phyloP scores from a whole-genome alignment of 2,888 invertebrate genomes.

The Aplocera efformata region DNA sequence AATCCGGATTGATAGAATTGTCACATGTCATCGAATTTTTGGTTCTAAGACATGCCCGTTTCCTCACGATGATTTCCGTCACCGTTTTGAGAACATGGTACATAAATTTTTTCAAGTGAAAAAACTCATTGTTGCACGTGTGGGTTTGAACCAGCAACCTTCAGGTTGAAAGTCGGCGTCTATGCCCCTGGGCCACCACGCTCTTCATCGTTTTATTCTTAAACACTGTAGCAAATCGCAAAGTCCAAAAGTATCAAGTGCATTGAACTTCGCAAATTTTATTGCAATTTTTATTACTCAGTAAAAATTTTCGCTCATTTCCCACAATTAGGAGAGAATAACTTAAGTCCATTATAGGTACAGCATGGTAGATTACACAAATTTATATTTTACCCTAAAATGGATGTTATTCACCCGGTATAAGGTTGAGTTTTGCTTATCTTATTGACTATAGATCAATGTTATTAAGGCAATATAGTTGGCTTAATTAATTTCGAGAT shows the following conservation, averaged over 20 bases:
- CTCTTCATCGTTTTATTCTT: no score
- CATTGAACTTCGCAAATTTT: slow-evolving; percentile 60
- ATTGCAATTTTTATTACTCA: slow-evolving; percentile 62
- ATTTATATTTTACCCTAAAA: slow-evolving; percentile 4
- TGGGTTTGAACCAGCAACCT: no score
- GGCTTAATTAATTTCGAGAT: slow-evolving; percentile 53
- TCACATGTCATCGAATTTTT: no score
- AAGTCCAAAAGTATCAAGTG: slow-evolving; percentile 51
- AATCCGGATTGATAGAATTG: no score
- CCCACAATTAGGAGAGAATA: slow-evolving; percentile 54
- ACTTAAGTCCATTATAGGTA: slow-evolving; percentile 30
- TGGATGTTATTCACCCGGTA: not conserved
- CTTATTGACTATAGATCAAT: slow-evolving; percentile 26
- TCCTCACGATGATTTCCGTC: no score
- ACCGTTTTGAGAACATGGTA: no score
- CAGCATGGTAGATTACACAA: slow-evolving; percentile 20
- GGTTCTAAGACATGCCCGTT: no score
- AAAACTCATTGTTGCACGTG: no score
- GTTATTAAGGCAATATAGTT: slow-evolving; percentile 42
- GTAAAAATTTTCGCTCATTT: slow-evolving; percentile 70
- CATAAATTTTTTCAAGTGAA: no score
- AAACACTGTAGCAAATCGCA: slow-evolving; percentile 39
- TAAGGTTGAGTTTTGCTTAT: slow-evolving; percentile 4
- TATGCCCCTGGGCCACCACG: no score
- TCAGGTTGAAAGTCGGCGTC: no score